Evolutionary conservation across 2,888 invertebrate species (phyloP).

Genomic region (Xestia c-nigrum): DNA sequence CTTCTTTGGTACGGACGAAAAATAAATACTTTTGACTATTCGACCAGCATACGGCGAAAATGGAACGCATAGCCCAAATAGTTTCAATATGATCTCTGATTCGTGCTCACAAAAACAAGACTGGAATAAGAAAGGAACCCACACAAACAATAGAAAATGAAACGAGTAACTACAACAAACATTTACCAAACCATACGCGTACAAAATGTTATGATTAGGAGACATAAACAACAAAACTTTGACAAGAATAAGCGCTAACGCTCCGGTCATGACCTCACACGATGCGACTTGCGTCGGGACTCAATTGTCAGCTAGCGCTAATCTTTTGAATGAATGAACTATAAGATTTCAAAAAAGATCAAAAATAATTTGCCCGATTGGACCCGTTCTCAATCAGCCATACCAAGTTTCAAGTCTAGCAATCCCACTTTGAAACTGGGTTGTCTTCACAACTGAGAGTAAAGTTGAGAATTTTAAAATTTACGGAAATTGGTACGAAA

Average conservation of each 20-base stretch:
- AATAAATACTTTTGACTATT: neutral
- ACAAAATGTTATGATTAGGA: slow-evolving; percentile 53
- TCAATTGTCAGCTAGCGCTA: neutral
- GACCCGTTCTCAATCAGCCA: neutral
- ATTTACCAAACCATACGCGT: slow-evolving; percentile 40
- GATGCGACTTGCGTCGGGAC: neutral
- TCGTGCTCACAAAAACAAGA: neutral
- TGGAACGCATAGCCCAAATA: neutral
- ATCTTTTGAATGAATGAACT: neutral
- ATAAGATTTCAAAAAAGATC: neutral
- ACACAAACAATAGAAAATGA: slow-evolving; percentile 29
- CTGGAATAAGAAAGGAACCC: neutral
- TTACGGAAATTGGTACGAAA: neutral
- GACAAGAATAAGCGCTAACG: slow-evolving; percentile 32
- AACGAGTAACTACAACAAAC: slow-evolving; percentile 29
- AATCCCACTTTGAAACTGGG: neutral
- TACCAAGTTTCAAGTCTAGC: neutral
- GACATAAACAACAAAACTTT: slow-evolving; percentile 57
- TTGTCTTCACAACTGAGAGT: neutral
- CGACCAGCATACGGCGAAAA: neutral
- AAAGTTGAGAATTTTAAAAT: neutral
- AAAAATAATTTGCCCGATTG: neutral
- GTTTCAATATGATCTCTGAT: neutral
- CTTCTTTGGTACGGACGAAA: neutral
- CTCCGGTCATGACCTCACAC: neutral